These are phyloP conservation scores for Cettia cetti DNA, from an alignment of 2,113 vertebrate species.

Conservation along the genomic window DNA sequence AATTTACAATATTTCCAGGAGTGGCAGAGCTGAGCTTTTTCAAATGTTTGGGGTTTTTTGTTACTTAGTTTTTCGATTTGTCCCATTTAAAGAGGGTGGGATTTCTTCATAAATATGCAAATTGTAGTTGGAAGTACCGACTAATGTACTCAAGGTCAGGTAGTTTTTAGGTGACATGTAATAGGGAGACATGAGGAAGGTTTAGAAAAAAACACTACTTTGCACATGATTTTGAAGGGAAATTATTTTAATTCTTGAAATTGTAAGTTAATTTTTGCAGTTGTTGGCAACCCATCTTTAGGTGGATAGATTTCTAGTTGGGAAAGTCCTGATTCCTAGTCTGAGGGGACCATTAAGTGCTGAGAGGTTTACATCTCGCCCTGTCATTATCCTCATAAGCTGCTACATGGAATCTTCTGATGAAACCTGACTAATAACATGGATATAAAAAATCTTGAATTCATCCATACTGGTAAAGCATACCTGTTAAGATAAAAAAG, in stretches of 20 bases:
- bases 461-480: background rate
- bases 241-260: background rate
- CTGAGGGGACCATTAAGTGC: background rate
- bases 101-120: background rate
- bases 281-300: background rate
- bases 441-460: background rate
- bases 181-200: background rate
- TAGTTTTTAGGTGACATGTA: background rate
- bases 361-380: background rate
- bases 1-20: background rate
- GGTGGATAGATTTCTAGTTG: background rate
- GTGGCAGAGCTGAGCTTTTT: background rate
- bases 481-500: background rate
- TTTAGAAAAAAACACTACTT: background rate
- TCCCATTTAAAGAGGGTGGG: background rate
- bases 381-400: background rate
- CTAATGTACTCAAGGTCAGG: background rate
- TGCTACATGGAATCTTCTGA: background rate
- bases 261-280: background rate
- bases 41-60: fast-evolving
- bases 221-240: background rate
- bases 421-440: background rate
- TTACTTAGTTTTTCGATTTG: background rate
- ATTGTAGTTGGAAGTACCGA: background rate
- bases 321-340: background rate